phyloP scores from a whole-genome alignment of 2,888 invertebrate genomes.

The Eumerus sabulonum region DNA sequence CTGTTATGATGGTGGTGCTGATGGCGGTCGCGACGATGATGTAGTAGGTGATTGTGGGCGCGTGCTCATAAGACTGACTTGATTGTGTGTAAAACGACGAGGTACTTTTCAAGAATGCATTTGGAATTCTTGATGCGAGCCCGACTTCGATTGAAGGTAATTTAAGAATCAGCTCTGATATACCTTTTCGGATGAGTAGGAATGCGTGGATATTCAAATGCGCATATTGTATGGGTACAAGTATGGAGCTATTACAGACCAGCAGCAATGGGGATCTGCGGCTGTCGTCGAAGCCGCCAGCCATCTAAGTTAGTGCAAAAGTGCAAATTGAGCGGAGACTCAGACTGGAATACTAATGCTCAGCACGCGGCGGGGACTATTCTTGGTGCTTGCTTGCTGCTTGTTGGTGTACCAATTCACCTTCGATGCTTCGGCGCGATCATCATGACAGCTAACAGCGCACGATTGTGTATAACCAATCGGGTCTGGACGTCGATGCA shows the following conservation, averaged over 20 bases:
- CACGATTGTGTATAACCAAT: slow-evolving; percentile 25
- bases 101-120: slow-evolving; percentile 50
- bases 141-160: slow-evolving; percentile 28
- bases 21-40: slow-evolving; percentile 42
- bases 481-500: slow-evolving; percentile 34
- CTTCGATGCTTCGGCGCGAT: slow-evolving; percentile 28
- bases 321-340: slow-evolving; percentile 66
- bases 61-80: slow-evolving; percentile 66
- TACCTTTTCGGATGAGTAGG: slow-evolving; percentile 67
- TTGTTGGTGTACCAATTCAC: slow-evolving; percentile 47
- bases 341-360: slow-evolving; percentile 62
- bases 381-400: slow-evolving; percentile 31
- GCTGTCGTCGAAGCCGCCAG: slow-evolving; percentile 9
- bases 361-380: slow-evolving; percentile 9
- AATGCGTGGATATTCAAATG: slow-evolving; percentile 67
- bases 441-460: slow-evolving; percentile 11
- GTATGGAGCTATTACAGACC: too few relatives aligned
- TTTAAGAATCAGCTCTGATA: slow-evolving; percentile 65
- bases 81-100: slow-evolving; percentile 9
- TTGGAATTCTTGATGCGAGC: slow-evolving; percentile 65
- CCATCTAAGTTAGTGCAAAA: slow-evolving; percentile 68
- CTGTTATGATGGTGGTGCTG: slow-evolving; percentile 21
- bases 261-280: too few relatives aligned
- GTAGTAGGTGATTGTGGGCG: slow-evolving; percentile 68
- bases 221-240: slow-evolving; percentile 24